Evolutionary conservation across 1,140 invertebrate species (phyloP).

Genomic region (Bradysia coprophila): DNA sequence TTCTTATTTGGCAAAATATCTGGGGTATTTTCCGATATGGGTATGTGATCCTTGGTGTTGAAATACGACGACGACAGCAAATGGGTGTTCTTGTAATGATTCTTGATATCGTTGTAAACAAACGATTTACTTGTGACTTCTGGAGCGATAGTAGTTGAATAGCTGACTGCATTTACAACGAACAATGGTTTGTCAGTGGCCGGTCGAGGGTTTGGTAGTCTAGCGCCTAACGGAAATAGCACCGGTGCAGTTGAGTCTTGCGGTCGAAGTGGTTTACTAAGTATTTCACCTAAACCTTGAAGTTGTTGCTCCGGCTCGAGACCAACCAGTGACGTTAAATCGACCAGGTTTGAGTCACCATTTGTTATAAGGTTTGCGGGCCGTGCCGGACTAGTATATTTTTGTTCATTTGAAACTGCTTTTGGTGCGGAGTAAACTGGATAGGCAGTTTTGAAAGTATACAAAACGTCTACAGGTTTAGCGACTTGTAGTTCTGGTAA

Average conservation of each 20-base stretch:
- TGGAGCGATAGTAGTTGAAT: background rate
- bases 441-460: too few relatives aligned
- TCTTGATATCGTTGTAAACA: background rate
- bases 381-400: too few relatives aligned
- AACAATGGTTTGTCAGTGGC: background rate
- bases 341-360: too few relatives aligned
- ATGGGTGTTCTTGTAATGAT: background rate
- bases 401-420: too few relatives aligned
- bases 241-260: constrained; percentile 18
- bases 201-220: background rate
- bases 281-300: too few relatives aligned
- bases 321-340: too few relatives aligned
- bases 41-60: background rate
- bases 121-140: background rate
- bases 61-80: background rate
- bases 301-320: too few relatives aligned
- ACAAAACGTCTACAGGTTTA: too few relatives aligned
- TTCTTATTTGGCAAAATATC: background rate
- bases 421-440: too few relatives aligned
- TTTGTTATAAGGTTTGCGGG: too few relatives aligned
- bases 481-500: too few relatives aligned
- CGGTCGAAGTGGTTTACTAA: too few relatives aligned
- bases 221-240: constrained; percentile 7
- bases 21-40: background rate
- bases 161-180: background rate